phyloP scores from a whole-genome alignment of 2,113 vertebrate species.

The Phyllostomus hastatus region DNA sequence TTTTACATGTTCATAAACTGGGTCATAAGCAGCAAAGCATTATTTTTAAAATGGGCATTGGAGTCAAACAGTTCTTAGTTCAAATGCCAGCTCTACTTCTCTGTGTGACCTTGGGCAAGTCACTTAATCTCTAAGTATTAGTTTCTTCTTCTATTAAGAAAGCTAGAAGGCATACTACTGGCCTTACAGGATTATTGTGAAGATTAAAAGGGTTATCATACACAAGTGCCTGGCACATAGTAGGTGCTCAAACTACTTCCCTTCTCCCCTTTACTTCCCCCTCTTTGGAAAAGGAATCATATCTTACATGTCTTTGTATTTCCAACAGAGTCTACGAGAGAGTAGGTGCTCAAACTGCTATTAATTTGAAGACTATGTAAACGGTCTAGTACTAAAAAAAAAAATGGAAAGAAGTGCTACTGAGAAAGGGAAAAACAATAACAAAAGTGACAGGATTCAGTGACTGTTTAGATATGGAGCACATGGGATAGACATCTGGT shows the following conservation, averaged over 20 bases:
- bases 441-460: conserved; percentile 72
- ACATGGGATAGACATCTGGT: conserved; percentile 55
- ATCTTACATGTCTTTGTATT: conserved; percentile 78
- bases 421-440: conserved; percentile 75
- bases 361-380: conserved; percentile 78
- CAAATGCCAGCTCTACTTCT: conserved; percentile 18
- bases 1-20: conserved; percentile 37
- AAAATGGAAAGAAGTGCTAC: conserved; percentile 77
- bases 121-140: conserved; percentile 20
- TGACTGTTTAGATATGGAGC: conserved; percentile 55
- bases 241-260: conserved; percentile 68
- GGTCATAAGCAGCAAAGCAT: neutral
- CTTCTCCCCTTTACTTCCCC: conserved; percentile 67
- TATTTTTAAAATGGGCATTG: neutral
- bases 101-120: conserved; percentile 39
- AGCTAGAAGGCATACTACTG: neutral
- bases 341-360: conserved; percentile 78
- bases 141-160: conserved; percentile 30
- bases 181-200: conserved; percentile 43
- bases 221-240: conserved; percentile 71
- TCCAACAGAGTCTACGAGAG: conserved; percentile 78
- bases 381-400: conserved; percentile 79
- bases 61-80: conserved; percentile 37
- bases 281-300: conserved; percentile 73
- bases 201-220: conserved; percentile 12